Base-by-base conservation (phyloP, 2,113 vertebrate species). In the Rhea americana region DNA sequence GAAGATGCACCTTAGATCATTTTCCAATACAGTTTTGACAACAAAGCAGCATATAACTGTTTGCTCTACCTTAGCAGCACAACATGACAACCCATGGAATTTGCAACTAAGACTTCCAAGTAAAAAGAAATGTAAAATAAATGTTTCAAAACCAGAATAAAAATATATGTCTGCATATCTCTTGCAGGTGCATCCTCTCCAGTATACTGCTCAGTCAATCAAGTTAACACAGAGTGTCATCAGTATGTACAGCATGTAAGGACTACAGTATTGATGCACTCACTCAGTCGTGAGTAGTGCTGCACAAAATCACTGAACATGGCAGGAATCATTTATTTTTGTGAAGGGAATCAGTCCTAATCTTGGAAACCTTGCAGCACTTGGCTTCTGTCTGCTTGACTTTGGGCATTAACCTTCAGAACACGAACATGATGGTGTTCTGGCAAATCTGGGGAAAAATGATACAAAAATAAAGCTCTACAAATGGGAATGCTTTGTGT, bases 331-430 rank as follows among this genome's bases (percentile, higher is more conserved):
- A 97, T 98, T 98, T 97, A 98, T 98, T 98, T 98, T 97, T 97
- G 96, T 96, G 98, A 98, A 97, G 97, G 97, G 97, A 98, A 97
- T 98, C 98, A 97, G 97, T 97, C 97, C 97, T 98, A 98, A 98
- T 98, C 97, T 97, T 97, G 97, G 98, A 98, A 97, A 97, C 97
- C 97, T 97, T 96, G 97, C 97, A 98, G 97, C 97, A 95, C 97
- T 98, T 97, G 97, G 97, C 97, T 98, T 98, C 97, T 97, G 97
- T 96, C 97, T 97, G 97, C 96, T 97, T 98, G 97, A 97, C 98
- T 98, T 98, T 98, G 97, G 97, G 96, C 92, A 98, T 98, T 98
- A 98, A 98, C 98, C 98, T 98, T 98, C 98, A 98, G 97, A 98
- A 98, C 97, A 97, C 96, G 97, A 97, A 97, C 96, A 96, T 91